Evolutionary conservation across 2,888 invertebrate species (phyloP), one percentile per base, ranked within the genome.

Genomic region (Stegophylla sp.): DNA sequence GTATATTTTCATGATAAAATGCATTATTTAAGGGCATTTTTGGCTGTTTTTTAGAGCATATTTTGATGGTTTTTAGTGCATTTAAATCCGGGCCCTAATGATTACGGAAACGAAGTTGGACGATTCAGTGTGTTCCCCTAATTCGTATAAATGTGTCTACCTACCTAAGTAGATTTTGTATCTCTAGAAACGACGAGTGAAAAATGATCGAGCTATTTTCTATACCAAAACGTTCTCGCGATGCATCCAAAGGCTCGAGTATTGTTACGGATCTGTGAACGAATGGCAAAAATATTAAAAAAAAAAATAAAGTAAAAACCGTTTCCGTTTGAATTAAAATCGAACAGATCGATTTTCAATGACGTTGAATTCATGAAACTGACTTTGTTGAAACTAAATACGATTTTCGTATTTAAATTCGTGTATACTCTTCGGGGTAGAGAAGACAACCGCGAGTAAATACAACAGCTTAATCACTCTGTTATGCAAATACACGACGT

Each of bases 311-410:
- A 74, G 34, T 28, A 20, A 26, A 67, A 69, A 71, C 59, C 15
- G 23, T 34, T 51, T 61, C 34, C 13, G 41, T 69, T 79, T 34
- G 26, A 69, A 59, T 69, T n/a, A 61, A 79, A 79, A 71, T 59
- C 17, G 41, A 79, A 61, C 56, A 45, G 15, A 67, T n/a, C n/a
- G n/a, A 28, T 56, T 67, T 26, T 56, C 43, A 17, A 67, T 67
- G 26, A 34, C 34, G 4, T 77, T 66, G 20, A 67, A 45, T 51
- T n/a, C 41, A 51, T 76, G 56, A 9, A 23, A 76, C n/a, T n/a
- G 23, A 67, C 28, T 56, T 56, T 51, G 51, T 53, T 12, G 2
- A 23, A 3, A n/a, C n/a, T n/a, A n/a, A 41, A 71, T 5, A 71
- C 15, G 13, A 45, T 45, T 48, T 10, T 9, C 48, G 9, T 61